Evolutionary conservation across 2,113 vertebrate species (phyloP).

Genomic region (Athene noctua): DNA sequence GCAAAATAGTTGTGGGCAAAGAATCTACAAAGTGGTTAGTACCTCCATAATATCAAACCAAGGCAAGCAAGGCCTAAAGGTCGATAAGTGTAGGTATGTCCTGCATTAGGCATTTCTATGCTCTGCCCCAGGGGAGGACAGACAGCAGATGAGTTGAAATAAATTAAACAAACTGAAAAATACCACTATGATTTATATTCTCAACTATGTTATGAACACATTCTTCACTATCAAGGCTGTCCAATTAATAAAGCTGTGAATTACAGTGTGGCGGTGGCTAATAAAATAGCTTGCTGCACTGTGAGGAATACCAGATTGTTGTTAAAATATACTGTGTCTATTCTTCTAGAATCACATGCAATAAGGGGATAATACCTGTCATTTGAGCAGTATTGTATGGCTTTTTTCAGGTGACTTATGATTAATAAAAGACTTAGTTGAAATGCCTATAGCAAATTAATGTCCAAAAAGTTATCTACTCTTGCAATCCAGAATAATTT

Average conservation of each 20-base stretch:
- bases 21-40: background rate
- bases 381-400: background rate
- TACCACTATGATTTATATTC: background rate
- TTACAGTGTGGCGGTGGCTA: background rate
- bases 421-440: background rate
- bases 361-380: background rate
- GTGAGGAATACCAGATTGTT: background rate
- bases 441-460: background rate
- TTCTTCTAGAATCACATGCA: background rate
- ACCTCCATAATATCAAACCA: background rate
- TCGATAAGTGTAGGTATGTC: background rate
- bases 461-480: background rate
- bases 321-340: background rate
- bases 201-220: background rate
- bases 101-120: background rate
- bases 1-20: background rate
- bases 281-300: background rate
- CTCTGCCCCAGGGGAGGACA: background rate
- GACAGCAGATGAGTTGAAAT: background rate
- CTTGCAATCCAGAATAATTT: background rate
- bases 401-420: background rate
- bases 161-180: conserved; percentile 2
- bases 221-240: background rate
- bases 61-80: background rate
- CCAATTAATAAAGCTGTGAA: conserved; percentile 20